Evolutionary conservation across 2,113 vertebrate species (phyloP).

Genomic region (Tragelaphus strepsiceros): DNA sequence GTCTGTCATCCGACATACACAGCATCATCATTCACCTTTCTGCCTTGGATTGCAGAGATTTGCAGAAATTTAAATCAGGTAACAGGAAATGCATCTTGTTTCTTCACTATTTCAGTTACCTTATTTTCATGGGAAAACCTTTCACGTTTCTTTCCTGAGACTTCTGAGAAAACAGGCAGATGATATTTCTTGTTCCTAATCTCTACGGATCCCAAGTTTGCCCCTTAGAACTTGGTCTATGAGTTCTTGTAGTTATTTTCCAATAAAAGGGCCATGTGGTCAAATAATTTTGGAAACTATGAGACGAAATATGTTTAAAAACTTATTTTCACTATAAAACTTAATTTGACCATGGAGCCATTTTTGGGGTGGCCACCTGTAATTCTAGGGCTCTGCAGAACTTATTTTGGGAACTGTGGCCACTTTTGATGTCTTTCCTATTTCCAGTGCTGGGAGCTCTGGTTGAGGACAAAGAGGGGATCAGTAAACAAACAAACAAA

Average conservation of each 20-base stretch:
- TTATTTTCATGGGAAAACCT: neutral
- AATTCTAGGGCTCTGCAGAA: neutral
- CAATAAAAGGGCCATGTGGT: neutral
- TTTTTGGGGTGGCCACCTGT: neutral
- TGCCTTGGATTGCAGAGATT: constrained; percentile 5
- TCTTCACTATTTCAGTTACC: neutral
- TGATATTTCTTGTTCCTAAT: neutral
- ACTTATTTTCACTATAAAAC: neutral
- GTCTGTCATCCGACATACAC: neutral
- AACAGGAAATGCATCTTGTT: neutral
- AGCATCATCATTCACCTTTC: neutral
- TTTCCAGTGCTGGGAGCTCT: neutral
- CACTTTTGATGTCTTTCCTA: neutral
- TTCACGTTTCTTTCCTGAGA: neutral
- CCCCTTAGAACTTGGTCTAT: neutral
- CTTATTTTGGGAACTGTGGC: neutral
- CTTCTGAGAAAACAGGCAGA: neutral
- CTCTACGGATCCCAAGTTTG: neutral
- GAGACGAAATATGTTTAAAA: neutral
- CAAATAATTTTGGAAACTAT: neutral
- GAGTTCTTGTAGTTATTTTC: neutral
- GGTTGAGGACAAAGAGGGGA: neutral
- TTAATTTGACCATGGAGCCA: neutral
- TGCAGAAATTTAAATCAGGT: neutral
- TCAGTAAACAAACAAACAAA: neutral